Conservation (phyloP, 2,888 invertebrate species). For the Drosophila fungiperda region DNA sequence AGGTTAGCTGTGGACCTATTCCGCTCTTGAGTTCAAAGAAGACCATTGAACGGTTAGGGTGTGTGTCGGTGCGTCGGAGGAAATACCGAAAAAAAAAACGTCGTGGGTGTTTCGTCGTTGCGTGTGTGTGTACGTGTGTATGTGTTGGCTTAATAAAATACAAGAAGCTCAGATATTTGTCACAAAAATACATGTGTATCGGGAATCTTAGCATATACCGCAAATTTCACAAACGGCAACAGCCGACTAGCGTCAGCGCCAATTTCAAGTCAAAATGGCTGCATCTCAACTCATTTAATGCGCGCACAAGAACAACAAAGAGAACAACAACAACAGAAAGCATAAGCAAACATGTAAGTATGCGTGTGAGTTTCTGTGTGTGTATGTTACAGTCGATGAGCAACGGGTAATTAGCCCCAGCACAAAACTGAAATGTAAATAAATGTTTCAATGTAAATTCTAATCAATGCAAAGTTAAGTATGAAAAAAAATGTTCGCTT, state of each 20-base stretch:
- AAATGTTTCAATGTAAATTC: constrained; percentile 12
- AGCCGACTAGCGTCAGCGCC: constrained; percentile 46
- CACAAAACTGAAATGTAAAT: constrained; percentile 32
- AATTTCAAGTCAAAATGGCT: constrained; percentile 73
- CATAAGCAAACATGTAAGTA: constrained; percentile 64
- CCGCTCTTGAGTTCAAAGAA: constrained; percentile 55
- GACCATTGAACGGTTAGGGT: constrained; percentile 41
- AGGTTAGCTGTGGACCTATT: constrained; percentile 22
- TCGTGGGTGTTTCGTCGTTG: constrained; percentile 61
- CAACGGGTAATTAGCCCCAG: constrained; percentile 53
- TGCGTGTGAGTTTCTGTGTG: constrained; percentile 8
- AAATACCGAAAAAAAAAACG: constrained; percentile 39
- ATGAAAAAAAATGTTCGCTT: constrained; percentile 32
- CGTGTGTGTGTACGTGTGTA: constrained; percentile 29
- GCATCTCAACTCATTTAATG: constrained; percentile 77
- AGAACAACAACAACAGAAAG: constrained; percentile 66
- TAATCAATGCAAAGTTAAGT: constrained; percentile 6
- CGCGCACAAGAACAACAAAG: constrained; percentile 53
- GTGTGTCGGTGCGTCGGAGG: constrained; percentile 33
- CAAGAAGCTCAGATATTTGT: constrained; percentile 16
- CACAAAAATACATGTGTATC: constrained; percentile 33
- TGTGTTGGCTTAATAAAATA: constrained; percentile 35
- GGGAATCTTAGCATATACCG: constrained; percentile 13
- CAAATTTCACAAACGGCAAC: constrained; percentile 21
- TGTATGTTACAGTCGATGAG: constrained; percentile 30